Conservation (phyloP, 2,113 vertebrate species). For the Salvelinus alpinus region DNA sequence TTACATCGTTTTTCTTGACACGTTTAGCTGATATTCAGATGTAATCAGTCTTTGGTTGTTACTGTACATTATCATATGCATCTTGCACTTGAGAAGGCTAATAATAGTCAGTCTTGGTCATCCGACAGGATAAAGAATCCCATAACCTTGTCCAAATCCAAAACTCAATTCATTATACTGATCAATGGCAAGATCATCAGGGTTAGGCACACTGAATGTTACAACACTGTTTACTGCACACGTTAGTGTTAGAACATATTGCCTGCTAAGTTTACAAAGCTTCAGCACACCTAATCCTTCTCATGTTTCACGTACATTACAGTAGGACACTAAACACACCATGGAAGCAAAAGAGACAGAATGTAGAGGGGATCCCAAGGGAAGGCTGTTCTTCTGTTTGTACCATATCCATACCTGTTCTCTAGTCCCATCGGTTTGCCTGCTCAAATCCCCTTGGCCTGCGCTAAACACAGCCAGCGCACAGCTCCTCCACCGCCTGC, state of each 20-base stretch:
- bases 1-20: not conserved
- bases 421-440: slow-evolving; percentile 74
- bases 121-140: too few species aligned
- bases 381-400: slow-evolving; percentile 61
- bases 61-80: too few species aligned
- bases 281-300: slow-evolving; percentile 49
- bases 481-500: slow-evolving; percentile 55
- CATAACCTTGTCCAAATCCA: too few species aligned
- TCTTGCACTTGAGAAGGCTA: not conserved
- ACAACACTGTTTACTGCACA: not conserved
- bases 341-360: slow-evolving; percentile 62
- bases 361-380: slow-evolving; percentile 60
- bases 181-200: too few species aligned
- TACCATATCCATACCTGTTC: slow-evolving; percentile 73
- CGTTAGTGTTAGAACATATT: slow-evolving; percentile 35
- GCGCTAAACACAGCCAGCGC: slow-evolving; percentile 70
- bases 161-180: too few species aligned
- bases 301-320: slow-evolving; percentile 63
- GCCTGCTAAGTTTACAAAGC: slow-evolving; percentile 56
- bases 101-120: too few species aligned
- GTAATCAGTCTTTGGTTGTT: too few species aligned
- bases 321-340: slow-evolving; percentile 68
- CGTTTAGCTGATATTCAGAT: not conserved
- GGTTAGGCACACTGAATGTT: not conserved
- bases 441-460: slow-evolving; percentile 74